Evolutionary conservation across 1,140 invertebrate species (phyloP).

Genomic region (Propsilocerus akamusi): DNA sequence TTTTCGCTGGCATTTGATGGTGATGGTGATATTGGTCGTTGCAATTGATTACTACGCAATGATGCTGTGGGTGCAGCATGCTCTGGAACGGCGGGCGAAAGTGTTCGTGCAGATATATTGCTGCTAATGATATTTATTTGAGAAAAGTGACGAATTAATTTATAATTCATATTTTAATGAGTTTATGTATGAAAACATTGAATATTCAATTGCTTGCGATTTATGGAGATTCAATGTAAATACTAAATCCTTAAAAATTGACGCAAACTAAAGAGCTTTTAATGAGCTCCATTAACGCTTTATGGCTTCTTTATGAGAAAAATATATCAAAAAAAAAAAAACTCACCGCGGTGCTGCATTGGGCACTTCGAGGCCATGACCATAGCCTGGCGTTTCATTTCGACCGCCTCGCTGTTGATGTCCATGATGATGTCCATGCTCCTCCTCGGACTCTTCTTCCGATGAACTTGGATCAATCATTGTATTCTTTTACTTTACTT

Average conservation of each 20-base stretch:
- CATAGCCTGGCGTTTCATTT: slow-evolving; percentile 11
- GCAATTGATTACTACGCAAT: slow-evolving; percentile 39
- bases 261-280: no score
- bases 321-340: background rate
- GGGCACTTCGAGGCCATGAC: slow-evolving; percentile 24
- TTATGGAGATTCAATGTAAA: no score
- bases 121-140: no score
- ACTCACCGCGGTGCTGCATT: slow-evolving; percentile 17
- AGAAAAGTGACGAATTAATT: no score
- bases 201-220: no score
- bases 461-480: slow-evolving; percentile 84
- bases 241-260: no score
- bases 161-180: no score
- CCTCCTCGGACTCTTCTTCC: slow-evolving; percentile 73
- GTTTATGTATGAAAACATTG: no score
- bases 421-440: slow-evolving; percentile 45
- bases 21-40: slow-evolving; percentile 62
- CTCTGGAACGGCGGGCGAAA: slow-evolving; percentile 28
- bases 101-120: no score
- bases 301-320: no score
- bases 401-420: slow-evolving; percentile 8
- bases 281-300: no score
- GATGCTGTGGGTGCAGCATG: slow-evolving; percentile 11
- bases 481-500: slow-evolving; percentile 10
- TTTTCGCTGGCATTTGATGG: slow-evolving; percentile 66